Conservation (phyloP, 2,113 vertebrate genomes). For the Isichthys henryi region DNA sequence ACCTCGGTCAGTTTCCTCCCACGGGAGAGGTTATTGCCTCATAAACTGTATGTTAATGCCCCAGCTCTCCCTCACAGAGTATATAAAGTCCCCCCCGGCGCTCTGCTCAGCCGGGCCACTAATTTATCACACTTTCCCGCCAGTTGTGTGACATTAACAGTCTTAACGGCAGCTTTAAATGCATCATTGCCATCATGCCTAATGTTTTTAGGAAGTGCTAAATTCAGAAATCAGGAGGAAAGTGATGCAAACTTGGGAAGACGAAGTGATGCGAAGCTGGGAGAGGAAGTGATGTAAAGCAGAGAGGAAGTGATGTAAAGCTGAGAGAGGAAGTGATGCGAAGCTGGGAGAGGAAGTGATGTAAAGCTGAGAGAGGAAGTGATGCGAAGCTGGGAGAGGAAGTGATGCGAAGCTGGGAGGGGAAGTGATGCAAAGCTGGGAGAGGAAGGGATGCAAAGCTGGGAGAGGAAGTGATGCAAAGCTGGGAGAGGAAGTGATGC, state of each 20-base stretch:
- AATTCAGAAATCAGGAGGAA: background rate
- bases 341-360: background rate
- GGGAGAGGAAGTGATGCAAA: too few species aligned
- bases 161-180: background rate
- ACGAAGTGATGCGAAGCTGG: background rate
- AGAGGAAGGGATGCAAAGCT: too few species aligned
- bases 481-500: background rate
- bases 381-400: background rate
- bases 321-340: background rate
- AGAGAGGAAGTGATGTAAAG: background rate
- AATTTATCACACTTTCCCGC: slow-evolving; percentile 25
- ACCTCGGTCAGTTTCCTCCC: slow-evolving; percentile 31
- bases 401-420: too few species aligned
- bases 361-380: background rate
- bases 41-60: slow-evolving; percentile 42
- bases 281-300: background rate
- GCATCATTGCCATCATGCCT: background rate
- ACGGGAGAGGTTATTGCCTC: slow-evolving; percentile 40
- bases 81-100: slow-evolving; percentile 21
- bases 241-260: background rate
- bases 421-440: too few species aligned
- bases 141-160: slow-evolving; percentile 11
- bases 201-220: slow-evolving; percentile 12
- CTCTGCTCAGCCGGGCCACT: slow-evolving; percentile 5
- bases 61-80: slow-evolving; percentile 22